Base-by-base conservation (phyloP, 2,797 vertebrate genomes). In the Meda fulgida region DNA sequence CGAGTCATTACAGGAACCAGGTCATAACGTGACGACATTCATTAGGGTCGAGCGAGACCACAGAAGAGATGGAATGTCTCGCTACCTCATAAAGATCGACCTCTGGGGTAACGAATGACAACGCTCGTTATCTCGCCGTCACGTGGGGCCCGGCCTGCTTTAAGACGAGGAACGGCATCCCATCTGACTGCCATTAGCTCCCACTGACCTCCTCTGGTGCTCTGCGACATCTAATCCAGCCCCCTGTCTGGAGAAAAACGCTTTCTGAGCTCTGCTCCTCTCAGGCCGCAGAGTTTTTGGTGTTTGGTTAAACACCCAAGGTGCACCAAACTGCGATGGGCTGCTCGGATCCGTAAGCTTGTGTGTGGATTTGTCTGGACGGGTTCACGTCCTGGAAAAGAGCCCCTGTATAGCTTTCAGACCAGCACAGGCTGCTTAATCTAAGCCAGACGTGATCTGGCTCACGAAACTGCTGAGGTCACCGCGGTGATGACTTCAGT, bases 101-200 rank as follows among this genome's bases (percentile, higher is more conserved):
- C 75, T 89, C 84, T 75, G 34, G 75, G 75, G 85, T 88, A 89
- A 91, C 83, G 83, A 90, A 90, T 89, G 89, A 89, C 88, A 82
- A 67, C 60, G 77, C 88, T 89, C 36, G 86, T 91, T 90, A 91
- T 89, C 88, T 79, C 67, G 38, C 78, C 73, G 85, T 89, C 14
- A 65, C 14, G 14, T 0, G 63, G 29, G 63, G 63, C 63, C 63
- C 43, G 71, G n/a, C 38, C 71, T 78, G 71, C 84, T 85, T 29
- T 86, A 88, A 86, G 55, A 40, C 51, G 81, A 71, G 83, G 63
- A 53, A 84, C 80, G 70, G 83, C 86, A 80, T 89, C 67, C 81
- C 90, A 90, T 90, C 88, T 91, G 90, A 91, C 84, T 85, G 86
- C 71, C 87, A 86, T 92, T 89, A 89, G 70, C 81, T 81, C 86